Evolutionary conservation across 2,113 vertebrate species (phyloP).

Genomic region (Athene cunicularia): DNA sequence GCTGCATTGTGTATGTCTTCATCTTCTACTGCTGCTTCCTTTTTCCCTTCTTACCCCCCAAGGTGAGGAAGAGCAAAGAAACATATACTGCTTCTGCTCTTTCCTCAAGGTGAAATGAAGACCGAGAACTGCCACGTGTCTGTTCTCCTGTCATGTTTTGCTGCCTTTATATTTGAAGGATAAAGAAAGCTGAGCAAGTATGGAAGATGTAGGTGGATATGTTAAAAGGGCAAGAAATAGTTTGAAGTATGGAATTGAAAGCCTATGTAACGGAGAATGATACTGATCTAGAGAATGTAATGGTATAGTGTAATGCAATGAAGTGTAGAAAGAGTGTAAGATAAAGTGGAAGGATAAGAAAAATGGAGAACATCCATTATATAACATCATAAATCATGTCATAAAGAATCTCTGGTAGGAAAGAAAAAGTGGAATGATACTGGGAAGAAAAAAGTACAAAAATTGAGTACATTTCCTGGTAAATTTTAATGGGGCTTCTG

Average conservation of each 20-base stretch:
- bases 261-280: not conserved
- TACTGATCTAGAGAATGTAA: not conserved
- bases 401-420: not conserved
- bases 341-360: not conserved
- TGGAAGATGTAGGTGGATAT: not conserved
- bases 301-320: not conserved
- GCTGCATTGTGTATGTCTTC: not conserved
- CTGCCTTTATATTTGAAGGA: not conserved
- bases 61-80: not conserved
- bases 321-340: not conserved
- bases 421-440: not conserved
- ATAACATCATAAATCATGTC: not conserved
- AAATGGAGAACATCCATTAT: not conserved
- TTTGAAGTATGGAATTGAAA: not conserved
- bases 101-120: not conserved
- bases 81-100: not conserved
- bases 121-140: not conserved
- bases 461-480: not conserved
- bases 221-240: conserved; percentile 13
- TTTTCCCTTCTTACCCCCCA: not conserved
- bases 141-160: not conserved
- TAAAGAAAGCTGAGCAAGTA: not conserved
- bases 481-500: not conserved
- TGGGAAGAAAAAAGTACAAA: not conserved
- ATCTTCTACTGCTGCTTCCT: not conserved